Percentiles rank a stretch among this genome's conserved stretches.
Evolutionary conservation across 2,113 vertebrate species (phyloP).

Genomic region (Strix aluco): DNA sequence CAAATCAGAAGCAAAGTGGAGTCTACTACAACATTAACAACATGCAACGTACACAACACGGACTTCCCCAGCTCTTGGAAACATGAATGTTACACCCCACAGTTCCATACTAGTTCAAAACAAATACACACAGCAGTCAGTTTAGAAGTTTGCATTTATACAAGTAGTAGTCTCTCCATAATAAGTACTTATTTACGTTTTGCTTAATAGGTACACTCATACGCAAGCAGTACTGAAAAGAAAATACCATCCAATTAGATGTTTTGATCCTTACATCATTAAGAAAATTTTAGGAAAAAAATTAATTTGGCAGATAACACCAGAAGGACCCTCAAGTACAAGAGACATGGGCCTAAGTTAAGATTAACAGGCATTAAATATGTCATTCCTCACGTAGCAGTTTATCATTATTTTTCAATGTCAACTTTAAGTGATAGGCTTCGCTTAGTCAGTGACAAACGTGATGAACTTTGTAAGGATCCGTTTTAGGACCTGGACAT

Average conservation of each 20-base stretch:
- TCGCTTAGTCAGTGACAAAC: conserved; percentile 57
- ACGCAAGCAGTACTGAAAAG: not conserved
- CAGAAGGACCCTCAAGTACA: conserved; percentile 6
- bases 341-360: not conserved
- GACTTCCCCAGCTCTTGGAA: not conserved
- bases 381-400: conserved; percentile 49
- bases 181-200: not conserved
- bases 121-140: not conserved
- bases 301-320: not conserved
- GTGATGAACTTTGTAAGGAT: conserved; percentile 54
- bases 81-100: not conserved
- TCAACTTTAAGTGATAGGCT: conserved; percentile 62
- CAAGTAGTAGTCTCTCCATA: not conserved
- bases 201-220: not conserved
- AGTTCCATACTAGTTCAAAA: not conserved
- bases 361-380: conserved; percentile 49
- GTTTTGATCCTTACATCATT: not conserved
- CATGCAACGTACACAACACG: rapidly evolving
- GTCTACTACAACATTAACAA: not conserved
- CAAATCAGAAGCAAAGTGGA: not conserved
- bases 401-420: conserved; percentile 63
- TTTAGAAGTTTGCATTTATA: not conserved
- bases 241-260: not conserved
- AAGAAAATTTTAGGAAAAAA: not conserved
- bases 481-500: conserved; percentile 58